Evolutionary conservation across 2,797 vertebrate species (phyloP), one percentile per base, ranked within the genome.

Genomic region (Sebastolobus altivelis): DNA sequence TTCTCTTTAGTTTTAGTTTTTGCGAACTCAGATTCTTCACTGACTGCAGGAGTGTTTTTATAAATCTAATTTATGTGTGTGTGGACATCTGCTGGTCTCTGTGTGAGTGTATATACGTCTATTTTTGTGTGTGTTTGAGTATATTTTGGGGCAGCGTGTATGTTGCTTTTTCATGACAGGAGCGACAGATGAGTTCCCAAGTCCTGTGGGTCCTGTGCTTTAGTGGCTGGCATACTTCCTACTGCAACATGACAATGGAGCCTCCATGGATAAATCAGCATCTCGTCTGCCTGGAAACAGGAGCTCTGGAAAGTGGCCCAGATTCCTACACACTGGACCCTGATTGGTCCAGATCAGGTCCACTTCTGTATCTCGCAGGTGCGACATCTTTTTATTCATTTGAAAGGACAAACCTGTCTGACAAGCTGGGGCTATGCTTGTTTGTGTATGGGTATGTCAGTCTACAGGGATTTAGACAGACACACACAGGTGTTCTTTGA

Each of bases 211-310:
- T 70, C 69, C 43, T 69, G 68, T 84, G 62, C 75, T 80, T 81
- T 80, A 62, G 77, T 77, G 63, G 80, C 83, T 87, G 88, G 86
- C 87, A 88, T 52, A 83, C 82, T 89, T 92, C 76, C 76, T 79
- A 11, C 61, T 80, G 82, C 79, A 82, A 86, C 81, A 80, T 87
- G 86, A 91, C 89, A 90, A 86, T 71, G 60, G 77, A 75, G 79
- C 74, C 83, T 83, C 79, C n/a, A 16, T 9, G 59, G 83, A 89
- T 85, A 82, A 75, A 89, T 85, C 85, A 77, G 79, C 77, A 55
- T 80, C 77, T 68, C 27, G 65, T 90, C 89, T 92, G 87, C 90
- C 92, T 86, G 84, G 89, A 89, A 88, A 93, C 92, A 90, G 27
- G 70, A 81, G 65, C 81, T 73, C 77, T 86, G 81, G 81, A 90